A percentile compares a stretch with the other conserved stretches of the same genome.
Evolutionary conservation across 30 jellyfish, hydroid and myxozoan species (phyloP).

Genomic region (Sanderia malayensis): DNA sequence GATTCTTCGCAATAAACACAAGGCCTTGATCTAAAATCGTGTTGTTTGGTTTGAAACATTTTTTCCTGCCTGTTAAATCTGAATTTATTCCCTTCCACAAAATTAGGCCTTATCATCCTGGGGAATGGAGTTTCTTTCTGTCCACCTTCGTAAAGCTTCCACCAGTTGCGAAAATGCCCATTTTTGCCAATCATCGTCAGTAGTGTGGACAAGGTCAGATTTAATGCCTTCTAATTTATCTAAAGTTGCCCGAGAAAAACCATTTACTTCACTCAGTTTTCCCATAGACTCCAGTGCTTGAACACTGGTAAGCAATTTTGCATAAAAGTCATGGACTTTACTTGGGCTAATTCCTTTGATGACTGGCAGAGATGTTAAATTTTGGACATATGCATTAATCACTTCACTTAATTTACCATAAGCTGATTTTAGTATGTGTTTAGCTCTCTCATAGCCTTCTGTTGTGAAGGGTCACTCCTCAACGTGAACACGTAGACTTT

Average conservation of each 20-base stretch:
- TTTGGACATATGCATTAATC: conserved; percentile 59
- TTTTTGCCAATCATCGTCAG: conserved; percentile 70
- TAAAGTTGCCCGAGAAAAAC: conserved; percentile 57
- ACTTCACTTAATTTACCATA: conserved; percentile 66
- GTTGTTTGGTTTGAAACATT: not conserved
- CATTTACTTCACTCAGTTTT: conserved; percentile 43
- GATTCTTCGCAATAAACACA: conserved; percentile 39
- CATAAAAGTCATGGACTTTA: conserved; percentile 45
- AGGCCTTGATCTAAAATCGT: not conserved
- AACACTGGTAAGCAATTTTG: conserved; percentile 39
- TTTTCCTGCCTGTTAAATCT: not conserved
- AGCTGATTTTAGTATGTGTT: conserved; percentile 18
- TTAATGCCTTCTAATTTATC: conserved; percentile 69
- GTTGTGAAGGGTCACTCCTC: conserved; percentile 33
- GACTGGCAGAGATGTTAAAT: conserved; percentile 48
- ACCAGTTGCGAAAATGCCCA: conserved; percentile 55
- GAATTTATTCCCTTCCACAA: not conserved
- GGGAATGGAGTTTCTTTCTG: conserved; percentile 59
- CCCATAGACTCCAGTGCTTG: conserved; percentile 82
- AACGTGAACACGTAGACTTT: conserved; percentile 12
- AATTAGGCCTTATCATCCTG: not conserved
- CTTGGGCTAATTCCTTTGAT: conserved; percentile 29
- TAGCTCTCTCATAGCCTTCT: conserved; percentile 73
- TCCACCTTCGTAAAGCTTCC: conserved; percentile 56
- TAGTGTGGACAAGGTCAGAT: conserved; percentile 60